Conservation (phyloP, 2,888 invertebrate genomes). For the Portevinia maculata region DNA sequence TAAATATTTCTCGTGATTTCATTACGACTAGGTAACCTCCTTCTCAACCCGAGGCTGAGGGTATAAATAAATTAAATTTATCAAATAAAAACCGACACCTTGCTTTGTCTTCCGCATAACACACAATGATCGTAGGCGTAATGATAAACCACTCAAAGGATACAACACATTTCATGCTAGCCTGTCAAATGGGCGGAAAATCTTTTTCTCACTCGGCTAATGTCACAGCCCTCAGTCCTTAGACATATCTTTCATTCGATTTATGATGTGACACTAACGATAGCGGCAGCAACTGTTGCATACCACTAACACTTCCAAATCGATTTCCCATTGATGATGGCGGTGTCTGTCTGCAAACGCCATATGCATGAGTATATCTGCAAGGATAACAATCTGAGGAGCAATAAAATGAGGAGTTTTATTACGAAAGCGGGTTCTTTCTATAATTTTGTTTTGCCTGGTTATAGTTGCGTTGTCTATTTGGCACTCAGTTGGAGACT, state of each 20-base stretch:
- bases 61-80: slow-evolving; percentile 54
- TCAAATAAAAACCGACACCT: slow-evolving; percentile 45
- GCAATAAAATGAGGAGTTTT: slow-evolving; percentile 68
- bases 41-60: neutral
- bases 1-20: slow-evolving; percentile 4
- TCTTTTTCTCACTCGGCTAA: slow-evolving; percentile 30
- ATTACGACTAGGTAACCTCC: slow-evolving; percentile 1
- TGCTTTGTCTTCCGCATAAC: slow-evolving; percentile 47
- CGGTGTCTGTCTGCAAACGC: slow-evolving; percentile 17
- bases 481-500: slow-evolving; percentile 38
- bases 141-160: slow-evolving; percentile 62
- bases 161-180: slow-evolving; percentile 32
- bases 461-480: slow-evolving; percentile 11
- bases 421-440: slow-evolving; percentile 48
- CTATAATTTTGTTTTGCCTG: neutral
- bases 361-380: slow-evolving; percentile 25
- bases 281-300: slow-evolving; percentile 63
- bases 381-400: slow-evolving; percentile 65
- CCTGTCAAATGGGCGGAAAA: slow-evolving; percentile 44
- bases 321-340: slow-evolving; percentile 47
- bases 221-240: slow-evolving; percentile 38
- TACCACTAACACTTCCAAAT: slow-evolving; percentile 30
- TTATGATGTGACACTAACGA: slow-evolving; percentile 71
- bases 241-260: slow-evolving; percentile 53
- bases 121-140: slow-evolving; percentile 52